These are phyloP conservation scores for Ranitomeya imitator DNA, from an alignment of 2,113 vertebrate species.

Conservation along the genomic window DNA sequence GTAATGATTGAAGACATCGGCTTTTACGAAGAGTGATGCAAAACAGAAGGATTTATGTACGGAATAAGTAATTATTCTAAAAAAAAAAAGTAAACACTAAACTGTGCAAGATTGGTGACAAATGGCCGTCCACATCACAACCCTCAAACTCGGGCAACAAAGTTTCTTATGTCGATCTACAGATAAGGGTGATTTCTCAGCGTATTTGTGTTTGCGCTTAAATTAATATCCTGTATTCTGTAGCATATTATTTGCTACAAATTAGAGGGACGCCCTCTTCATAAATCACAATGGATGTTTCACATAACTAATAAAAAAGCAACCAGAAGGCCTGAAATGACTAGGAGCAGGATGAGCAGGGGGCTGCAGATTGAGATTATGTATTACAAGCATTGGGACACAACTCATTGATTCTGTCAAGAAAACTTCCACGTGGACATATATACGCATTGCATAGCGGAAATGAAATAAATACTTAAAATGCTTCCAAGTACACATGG, in stretches of 20 bases:
- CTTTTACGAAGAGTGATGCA: conserved; percentile 45
- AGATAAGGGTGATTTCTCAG: conserved; percentile 40
- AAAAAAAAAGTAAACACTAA: conserved; percentile 17
- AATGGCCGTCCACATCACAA: conserved; percentile 24
- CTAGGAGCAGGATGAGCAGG: conserved; percentile 33
- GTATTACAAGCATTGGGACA: neutral
- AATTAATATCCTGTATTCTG: conserved; percentile 41
- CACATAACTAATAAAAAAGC: conserved; percentile 27
- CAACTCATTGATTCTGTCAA: neutral
- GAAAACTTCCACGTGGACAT: neutral
- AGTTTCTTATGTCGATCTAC: conserved; percentile 48
- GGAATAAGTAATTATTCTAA: conserved; percentile 47
- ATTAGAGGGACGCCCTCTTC: conserved; percentile 39
- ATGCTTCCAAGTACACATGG: neutral
- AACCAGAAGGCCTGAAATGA: conserved; percentile 25
- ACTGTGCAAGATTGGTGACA: conserved; percentile 33
- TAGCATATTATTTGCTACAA: conserved; percentile 48
- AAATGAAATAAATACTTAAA: neutral
- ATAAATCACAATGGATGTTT: conserved; percentile 48
- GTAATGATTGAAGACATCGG: conserved; percentile 42
- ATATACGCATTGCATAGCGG: neutral
- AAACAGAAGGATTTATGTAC: conserved; percentile 45
- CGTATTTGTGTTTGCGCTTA: conserved; percentile 7
- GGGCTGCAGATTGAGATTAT: neutral
- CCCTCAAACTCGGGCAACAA: conserved; percentile 48